Evolutionary conservation across 2,888 invertebrate genomes (phyloP).

Genomic region (Arrhopalites spinosus): DNA sequence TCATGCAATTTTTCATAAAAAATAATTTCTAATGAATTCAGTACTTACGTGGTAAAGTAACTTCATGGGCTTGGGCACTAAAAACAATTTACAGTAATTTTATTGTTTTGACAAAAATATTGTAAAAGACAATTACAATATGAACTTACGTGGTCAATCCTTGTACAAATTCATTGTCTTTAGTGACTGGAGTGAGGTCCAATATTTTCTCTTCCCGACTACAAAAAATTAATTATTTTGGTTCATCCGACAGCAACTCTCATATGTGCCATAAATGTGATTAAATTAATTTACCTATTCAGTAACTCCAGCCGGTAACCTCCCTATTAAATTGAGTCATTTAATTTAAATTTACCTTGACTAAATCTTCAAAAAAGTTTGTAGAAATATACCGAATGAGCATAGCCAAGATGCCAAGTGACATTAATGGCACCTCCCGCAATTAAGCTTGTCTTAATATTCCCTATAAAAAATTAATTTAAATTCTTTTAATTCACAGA

Average conservation of each 20-base stretch:
- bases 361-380: not conserved
- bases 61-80: constrained; percentile 81
- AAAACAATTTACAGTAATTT: constrained; percentile 45
- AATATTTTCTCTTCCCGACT: constrained; percentile 78
- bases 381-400: constrained; percentile 46
- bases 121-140: not conserved
- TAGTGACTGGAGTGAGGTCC: constrained; percentile 72
- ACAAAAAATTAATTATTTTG: too few species aligned
- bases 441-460: constrained; percentile 50
- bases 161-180: constrained; percentile 73
- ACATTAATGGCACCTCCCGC: constrained; percentile 52
- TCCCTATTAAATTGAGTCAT: constrained; percentile 75
- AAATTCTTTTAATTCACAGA: not conserved
- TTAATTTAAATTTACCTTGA: not conserved
- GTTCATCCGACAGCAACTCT: too few species aligned
- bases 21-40: too few species aligned
- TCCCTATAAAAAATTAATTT: constrained; percentile 34
- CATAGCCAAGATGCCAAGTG: constrained; percentile 55
- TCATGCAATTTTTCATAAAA: too few species aligned
- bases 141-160: constrained; percentile 83
- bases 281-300: too few species aligned
- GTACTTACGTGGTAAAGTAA: constrained; percentile 79
- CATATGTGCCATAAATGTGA: too few species aligned
- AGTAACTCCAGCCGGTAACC: constrained; percentile 87
- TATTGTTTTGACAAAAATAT: not conserved